Conservation (phyloP, 2,888 invertebrate species). For the Bombyx huttoni region DNA sequence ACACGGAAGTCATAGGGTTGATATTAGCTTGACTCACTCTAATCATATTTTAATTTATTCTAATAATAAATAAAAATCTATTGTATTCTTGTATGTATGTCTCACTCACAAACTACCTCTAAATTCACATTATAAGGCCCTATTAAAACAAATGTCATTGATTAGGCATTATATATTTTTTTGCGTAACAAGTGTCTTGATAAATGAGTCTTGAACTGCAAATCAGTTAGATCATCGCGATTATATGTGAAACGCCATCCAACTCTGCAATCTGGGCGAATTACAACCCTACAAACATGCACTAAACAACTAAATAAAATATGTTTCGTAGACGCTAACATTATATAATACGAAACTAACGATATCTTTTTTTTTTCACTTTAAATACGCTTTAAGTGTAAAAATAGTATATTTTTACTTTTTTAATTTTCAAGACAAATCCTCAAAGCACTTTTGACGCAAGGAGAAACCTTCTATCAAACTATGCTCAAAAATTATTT, state of each 20-base stretch:
- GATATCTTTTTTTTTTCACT: conserved; percentile 50
- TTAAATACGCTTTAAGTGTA: conserved; percentile 57
- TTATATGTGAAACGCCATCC: conserved; percentile 25
- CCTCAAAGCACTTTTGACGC: conserved; percentile 41
- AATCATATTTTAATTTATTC: too few relatives aligned
- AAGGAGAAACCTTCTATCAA: conserved; percentile 17
- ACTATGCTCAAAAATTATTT: conserved; percentile 30
- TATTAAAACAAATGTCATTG: too few relatives aligned
- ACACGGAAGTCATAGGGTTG: too few relatives aligned
- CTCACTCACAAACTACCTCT: too few relatives aligned
- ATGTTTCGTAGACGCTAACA: conserved; percentile 48
- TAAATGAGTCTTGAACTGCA: conserved; percentile 19
- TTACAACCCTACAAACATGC: conserved; percentile 60
- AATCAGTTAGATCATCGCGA: conserved; percentile 32
- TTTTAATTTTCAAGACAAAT: conserved; percentile 38
- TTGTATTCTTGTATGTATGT: too few relatives aligned
- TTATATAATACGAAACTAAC: conserved; percentile 61
- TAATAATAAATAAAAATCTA: too few relatives aligned
- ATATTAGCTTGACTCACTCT: too few relatives aligned
- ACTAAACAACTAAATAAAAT: conserved; percentile 66
- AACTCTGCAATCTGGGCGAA: conserved; percentile 37
- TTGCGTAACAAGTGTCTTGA: conserved; percentile 5
- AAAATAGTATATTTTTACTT: conserved; percentile 37
- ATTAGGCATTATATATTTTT: not conserved
- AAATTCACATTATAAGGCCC: too few relatives aligned